Conservation (phyloP, 2,113 vertebrate species). For the Caranx melampygus region DNA sequence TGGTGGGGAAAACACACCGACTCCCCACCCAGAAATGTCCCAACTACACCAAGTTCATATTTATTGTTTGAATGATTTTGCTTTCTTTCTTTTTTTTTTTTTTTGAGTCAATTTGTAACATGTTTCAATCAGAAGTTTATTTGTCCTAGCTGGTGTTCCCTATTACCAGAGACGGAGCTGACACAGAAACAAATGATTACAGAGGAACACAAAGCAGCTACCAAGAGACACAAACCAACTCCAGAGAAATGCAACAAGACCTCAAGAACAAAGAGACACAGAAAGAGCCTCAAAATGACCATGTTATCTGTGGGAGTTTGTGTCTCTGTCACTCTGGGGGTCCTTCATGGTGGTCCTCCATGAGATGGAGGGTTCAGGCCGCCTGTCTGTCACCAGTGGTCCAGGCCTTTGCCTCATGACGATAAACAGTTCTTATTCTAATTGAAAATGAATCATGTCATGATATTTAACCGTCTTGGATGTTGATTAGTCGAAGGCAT, state of each 20-base stretch:
- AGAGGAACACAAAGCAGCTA: background rate
- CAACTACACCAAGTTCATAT: too few relatives aligned
- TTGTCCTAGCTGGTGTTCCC: too few relatives aligned
- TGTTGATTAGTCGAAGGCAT: constrained; percentile 24
- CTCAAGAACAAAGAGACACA: background rate
- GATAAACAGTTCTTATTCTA: background rate
- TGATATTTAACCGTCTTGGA: background rate
- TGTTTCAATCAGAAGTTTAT: too few relatives aligned
- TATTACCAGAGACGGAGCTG: too few relatives aligned
- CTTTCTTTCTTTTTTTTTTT: too few relatives aligned
- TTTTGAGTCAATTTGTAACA: too few relatives aligned
- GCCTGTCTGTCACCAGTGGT: background rate
- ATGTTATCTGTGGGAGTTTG: background rate
- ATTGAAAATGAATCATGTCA: background rate
- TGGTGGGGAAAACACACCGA: too few relatives aligned
- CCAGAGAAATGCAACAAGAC: background rate
- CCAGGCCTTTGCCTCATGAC: background rate
- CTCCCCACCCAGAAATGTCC: too few relatives aligned
- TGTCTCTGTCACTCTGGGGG: background rate
- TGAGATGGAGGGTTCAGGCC: too few relatives aligned
- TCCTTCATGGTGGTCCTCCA: background rate
- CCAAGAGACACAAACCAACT: background rate
- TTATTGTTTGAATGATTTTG: too few relatives aligned
- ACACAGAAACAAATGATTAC: background rate
- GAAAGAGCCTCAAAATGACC: background rate